These are phyloP conservation scores for Podilymbus podiceps DNA, from an alignment of 2,113 vertebrate species.

Conservation along the genomic window DNA sequence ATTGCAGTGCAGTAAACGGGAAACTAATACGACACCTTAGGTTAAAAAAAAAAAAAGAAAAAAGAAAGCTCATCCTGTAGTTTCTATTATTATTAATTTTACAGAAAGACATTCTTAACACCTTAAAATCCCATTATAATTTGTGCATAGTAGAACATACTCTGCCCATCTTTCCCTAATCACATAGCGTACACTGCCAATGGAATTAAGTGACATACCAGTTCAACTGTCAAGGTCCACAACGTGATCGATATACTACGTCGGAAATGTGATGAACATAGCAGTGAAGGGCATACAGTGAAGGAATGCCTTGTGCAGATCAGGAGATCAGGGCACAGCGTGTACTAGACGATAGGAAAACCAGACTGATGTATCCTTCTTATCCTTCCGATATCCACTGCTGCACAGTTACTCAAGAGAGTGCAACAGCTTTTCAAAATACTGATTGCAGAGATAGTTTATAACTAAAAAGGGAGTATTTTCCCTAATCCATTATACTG, in stretches of 20 bases:
- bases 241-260: background rate
- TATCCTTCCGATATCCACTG: conserved; percentile 11
- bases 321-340: conserved; percentile 35
- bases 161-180: background rate
- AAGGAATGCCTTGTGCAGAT: conserved; percentile 40
- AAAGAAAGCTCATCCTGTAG: background rate
- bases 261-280: background rate
- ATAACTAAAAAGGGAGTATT: background rate
- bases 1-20: background rate
- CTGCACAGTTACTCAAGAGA: conserved; percentile 14
- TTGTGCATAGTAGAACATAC: background rate
- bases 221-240: background rate
- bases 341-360: conserved; percentile 12
- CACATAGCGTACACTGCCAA: background rate
- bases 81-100: background rate
- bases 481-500: background rate
- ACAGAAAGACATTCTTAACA: background rate
- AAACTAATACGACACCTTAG: background rate
- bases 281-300: conserved; percentile 10
- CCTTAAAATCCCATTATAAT: background rate
- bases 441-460: background rate
- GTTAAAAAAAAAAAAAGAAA: background rate
- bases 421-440: background rate
- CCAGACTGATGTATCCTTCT: conserved; percentile 11
- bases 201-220: background rate